These are phyloP conservation scores for Habropoda laboriosa DNA, from an alignment of 1,140 invertebrate species.

Conservation along the genomic window DNA sequence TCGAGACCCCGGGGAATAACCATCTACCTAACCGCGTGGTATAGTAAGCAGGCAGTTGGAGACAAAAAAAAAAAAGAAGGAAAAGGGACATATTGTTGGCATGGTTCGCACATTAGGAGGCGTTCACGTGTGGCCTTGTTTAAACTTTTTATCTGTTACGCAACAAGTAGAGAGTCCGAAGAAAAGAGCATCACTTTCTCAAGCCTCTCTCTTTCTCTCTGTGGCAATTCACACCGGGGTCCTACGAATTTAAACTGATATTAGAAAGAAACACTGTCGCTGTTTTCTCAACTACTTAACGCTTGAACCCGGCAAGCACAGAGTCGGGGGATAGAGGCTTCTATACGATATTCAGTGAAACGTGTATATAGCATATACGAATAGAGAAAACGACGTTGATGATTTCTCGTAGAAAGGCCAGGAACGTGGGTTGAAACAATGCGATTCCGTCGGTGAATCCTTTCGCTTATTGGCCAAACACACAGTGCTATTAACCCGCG, in stretches of 20 bases:
- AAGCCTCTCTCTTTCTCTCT: background rate
- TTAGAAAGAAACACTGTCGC: background rate
- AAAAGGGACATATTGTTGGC: background rate
- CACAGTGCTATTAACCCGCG: background rate
- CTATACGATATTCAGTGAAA: too few relatives aligned
- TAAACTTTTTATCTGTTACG: constrained; percentile 6
- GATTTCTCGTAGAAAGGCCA: too few relatives aligned
- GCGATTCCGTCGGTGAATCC: background rate
- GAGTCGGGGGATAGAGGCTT: too few relatives aligned
- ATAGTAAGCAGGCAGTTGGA: too few relatives aligned
- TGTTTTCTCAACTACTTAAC: too few relatives aligned
- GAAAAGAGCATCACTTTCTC: constrained; percentile 33
- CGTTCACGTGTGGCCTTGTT: constrained; percentile 13
- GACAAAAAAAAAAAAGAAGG: too few relatives aligned
- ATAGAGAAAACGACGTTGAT: too few relatives aligned
- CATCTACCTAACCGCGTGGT: too few relatives aligned
- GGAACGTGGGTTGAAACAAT: background rate
- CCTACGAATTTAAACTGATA: background rate
- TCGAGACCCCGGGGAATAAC: too few relatives aligned
- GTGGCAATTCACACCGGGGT: too few relatives aligned
- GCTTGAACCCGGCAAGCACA: too few relatives aligned
- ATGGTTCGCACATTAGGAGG: background rate
- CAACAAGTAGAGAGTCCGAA: constrained; percentile 1
- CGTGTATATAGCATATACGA: too few relatives aligned
- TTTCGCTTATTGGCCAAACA: background rate